Conservation (phyloP, 1,140 invertebrate species). For the Nephila pilipes region DNA sequence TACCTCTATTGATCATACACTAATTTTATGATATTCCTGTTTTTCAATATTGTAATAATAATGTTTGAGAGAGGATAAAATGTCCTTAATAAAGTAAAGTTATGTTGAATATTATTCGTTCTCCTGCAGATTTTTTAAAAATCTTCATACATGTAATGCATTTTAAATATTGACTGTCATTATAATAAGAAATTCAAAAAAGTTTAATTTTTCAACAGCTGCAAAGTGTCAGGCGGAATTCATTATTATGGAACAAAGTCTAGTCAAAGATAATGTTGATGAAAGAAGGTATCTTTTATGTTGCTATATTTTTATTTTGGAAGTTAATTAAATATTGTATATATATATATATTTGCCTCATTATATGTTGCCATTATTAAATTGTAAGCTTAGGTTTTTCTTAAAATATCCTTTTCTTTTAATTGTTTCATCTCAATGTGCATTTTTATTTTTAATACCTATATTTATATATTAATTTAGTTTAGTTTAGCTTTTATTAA, state of each 20-base stretch:
- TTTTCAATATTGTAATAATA: too few species aligned
- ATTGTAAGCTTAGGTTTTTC: too few species aligned
- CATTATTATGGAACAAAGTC: slow-evolving; percentile 53
- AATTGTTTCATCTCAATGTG: too few species aligned
- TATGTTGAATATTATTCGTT: not conserved
- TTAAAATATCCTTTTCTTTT: too few species aligned
- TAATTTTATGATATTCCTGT: too few species aligned
- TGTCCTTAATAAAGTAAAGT: not conserved
- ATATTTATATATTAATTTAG: too few species aligned
- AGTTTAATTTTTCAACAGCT: not conserved
- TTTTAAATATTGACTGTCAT: not conserved
- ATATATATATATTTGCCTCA: not conserved
- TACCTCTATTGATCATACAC: too few species aligned
- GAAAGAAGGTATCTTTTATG: slow-evolving; percentile 59
- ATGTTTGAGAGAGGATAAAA: too few species aligned
- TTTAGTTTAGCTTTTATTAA: too few species aligned
- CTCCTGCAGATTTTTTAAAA: not conserved
- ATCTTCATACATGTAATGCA: not conserved
- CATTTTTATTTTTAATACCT: too few species aligned
- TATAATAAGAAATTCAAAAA: not conserved
- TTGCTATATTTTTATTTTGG: not conserved
- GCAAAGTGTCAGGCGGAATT: slow-evolving; percentile 26
- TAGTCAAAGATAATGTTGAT: slow-evolving; percentile 63
- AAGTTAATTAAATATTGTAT: not conserved
- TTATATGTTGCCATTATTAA: not conserved